A percentile compares a stretch with the other conserved stretches of the same genome.
These are phyloP conservation scores for Pluvianellus socialis DNA, from an alignment of 2,113 vertebrate genomes.

Conservation along the genomic window DNA sequence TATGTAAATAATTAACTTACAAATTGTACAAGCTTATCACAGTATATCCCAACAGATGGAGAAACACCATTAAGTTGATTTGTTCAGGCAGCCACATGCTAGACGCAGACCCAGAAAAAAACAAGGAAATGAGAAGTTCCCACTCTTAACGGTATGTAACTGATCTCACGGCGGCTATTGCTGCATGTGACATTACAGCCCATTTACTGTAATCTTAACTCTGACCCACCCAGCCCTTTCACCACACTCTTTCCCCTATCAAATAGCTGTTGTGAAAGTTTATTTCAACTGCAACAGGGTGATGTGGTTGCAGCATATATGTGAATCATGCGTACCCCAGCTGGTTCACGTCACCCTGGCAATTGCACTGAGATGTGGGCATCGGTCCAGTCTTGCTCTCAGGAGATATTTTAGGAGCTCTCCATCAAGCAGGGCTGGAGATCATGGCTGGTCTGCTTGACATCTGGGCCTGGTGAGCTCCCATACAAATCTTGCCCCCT, in stretches of 20 bases:
- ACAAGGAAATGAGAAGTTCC: constrained; percentile 34
- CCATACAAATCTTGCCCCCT: not conserved
- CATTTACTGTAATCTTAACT: not conserved
- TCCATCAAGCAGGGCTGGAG: not conserved
- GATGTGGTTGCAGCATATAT: not conserved
- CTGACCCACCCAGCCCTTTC: not conserved
- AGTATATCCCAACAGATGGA: constrained; percentile 50
- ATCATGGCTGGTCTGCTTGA: not conserved
- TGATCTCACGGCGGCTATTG: not conserved
- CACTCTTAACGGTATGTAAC: not conserved
- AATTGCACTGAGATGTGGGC: not conserved
- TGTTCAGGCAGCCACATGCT: constrained; percentile 50
- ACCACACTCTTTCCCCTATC: not conserved
- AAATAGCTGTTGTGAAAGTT: not conserved
- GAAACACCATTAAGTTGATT: constrained; percentile 53
- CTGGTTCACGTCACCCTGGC: not conserved
- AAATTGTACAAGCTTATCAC: constrained; percentile 58
- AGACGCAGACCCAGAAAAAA: not conserved
- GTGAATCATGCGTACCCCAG: accelerated
- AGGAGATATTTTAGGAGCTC: not conserved
- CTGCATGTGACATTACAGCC: not conserved
- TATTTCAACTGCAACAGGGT: not conserved
- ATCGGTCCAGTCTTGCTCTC: not conserved
- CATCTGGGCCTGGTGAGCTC: not conserved
- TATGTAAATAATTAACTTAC: constrained; percentile 69